Conservation (phyloP, 2,113 vertebrate species). For the Mungos mungo region DNA sequence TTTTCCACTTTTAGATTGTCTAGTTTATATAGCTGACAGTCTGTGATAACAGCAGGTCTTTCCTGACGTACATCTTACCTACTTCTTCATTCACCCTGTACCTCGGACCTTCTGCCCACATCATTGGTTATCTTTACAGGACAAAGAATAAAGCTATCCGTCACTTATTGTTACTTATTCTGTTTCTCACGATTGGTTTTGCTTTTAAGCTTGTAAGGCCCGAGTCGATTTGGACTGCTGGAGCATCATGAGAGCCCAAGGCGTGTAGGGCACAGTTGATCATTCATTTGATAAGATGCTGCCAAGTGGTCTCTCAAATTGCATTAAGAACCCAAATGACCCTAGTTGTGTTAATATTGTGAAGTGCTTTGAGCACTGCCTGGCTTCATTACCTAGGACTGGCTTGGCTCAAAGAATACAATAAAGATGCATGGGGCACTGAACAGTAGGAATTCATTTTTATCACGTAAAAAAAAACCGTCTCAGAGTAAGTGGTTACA, state of each 20-base stretch:
- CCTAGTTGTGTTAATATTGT: background rate
- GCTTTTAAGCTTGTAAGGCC: background rate
- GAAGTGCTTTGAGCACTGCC: background rate
- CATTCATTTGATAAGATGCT: constrained; percentile 5
- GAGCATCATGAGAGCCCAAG: background rate
- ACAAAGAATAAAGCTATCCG: background rate
- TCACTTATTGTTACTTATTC: background rate
- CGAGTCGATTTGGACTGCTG: background rate
- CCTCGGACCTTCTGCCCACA: background rate
- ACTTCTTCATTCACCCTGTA: background rate
- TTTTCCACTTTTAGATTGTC: background rate
- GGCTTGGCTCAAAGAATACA: background rate
- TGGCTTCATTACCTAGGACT: background rate
- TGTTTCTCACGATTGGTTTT: constrained; percentile 39
- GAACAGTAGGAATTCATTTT: background rate
- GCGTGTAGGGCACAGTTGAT: background rate
- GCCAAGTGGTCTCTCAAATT: background rate
- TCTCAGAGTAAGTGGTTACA: background rate
- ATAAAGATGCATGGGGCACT: background rate
- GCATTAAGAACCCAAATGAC: background rate
- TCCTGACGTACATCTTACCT: background rate
- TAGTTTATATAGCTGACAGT: background rate
- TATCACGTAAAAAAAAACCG: background rate
- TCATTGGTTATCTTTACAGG: background rate
- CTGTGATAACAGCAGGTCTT: background rate